Conservation (phyloP, 2,113 vertebrate species). For the Hystrix cristata region DNA sequence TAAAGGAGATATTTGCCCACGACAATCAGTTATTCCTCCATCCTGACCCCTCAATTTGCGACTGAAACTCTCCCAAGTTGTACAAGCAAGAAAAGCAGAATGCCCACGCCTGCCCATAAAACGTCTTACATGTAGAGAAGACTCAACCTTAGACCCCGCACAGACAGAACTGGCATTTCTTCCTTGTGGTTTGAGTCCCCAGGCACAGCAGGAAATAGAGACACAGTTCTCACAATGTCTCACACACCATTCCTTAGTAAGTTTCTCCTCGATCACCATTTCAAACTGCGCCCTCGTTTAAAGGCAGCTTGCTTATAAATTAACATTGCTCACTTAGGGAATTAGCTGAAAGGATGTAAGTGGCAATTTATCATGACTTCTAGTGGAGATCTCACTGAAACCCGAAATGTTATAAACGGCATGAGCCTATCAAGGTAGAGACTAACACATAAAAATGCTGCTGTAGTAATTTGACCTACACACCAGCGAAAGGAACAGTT, state of each 20-base stretch:
- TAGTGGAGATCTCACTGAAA: not conserved
- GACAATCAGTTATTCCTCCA: constrained; percentile 79
- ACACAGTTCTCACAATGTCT: not conserved
- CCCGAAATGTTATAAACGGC: not conserved
- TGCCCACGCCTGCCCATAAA: constrained; percentile 63
- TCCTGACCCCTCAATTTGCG: constrained; percentile 79
- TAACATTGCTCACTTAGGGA: not conserved
- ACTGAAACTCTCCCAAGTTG: constrained; percentile 80
- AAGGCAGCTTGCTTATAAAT: constrained; percentile 20
- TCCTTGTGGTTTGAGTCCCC: constrained; percentile 73
- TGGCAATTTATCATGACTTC: not conserved
- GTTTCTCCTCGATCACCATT: not conserved
- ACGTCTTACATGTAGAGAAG: constrained; percentile 55
- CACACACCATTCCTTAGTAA: not conserved
- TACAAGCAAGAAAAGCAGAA: constrained; percentile 78
- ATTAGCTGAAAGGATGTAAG: not conserved
- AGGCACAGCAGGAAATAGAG: constrained; percentile 48
- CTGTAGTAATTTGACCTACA: not conserved
- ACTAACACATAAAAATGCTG: not conserved
- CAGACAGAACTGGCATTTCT: not conserved
- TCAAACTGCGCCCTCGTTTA: not conserved
- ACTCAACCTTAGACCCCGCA: constrained; percentile 81
- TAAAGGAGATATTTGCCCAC: constrained; percentile 78
- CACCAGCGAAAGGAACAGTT: not conserved
- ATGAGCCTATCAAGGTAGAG: not conserved